Evolutionary conservation across 1,140 invertebrate genomes (phyloP).

Genomic region (Atta cephalotes): DNA sequence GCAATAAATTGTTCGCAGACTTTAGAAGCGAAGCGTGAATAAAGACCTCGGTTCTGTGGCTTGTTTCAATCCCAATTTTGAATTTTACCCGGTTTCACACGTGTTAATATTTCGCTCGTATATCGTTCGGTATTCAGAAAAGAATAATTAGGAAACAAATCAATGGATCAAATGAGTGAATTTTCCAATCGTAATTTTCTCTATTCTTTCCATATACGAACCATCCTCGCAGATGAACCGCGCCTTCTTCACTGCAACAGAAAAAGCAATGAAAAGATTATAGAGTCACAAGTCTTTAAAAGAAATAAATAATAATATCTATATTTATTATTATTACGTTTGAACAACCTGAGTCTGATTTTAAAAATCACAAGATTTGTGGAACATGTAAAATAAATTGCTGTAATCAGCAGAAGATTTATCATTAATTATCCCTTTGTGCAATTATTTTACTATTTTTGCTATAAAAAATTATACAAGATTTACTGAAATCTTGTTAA

Average conservation of each 20-base stretch:
- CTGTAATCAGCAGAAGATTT: neutral
- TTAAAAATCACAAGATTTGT: neutral
- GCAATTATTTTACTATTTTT: neutral
- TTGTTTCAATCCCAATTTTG: conserved; percentile 53
- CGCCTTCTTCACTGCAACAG: conserved; percentile 84
- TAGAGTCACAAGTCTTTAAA: neutral
- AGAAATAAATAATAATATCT: neutral
- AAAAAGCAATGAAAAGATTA: conserved; percentile 58
- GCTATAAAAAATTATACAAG: neutral
- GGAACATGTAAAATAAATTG: neutral
- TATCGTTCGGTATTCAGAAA: neutral
- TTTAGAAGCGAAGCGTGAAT: conserved; percentile 67
- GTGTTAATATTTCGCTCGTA: conserved; percentile 52
- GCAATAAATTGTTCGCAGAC: conserved; percentile 69
- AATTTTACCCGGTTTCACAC: neutral
- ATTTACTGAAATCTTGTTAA: no score
- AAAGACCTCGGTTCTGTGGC: conserved; percentile 34
- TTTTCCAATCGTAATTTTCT: neutral
- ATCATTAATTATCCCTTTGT: neutral
- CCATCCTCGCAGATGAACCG: conserved; percentile 82
- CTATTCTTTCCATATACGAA: conserved; percentile 67
- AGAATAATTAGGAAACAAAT: conserved; percentile 16
- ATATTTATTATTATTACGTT: neutral
- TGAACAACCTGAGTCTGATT: conserved; percentile 9
- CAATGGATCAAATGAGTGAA: neutral